Evolutionary conservation across 2,888 invertebrate genomes (phyloP).

Genomic region (Eugnorisma glareosa): DNA sequence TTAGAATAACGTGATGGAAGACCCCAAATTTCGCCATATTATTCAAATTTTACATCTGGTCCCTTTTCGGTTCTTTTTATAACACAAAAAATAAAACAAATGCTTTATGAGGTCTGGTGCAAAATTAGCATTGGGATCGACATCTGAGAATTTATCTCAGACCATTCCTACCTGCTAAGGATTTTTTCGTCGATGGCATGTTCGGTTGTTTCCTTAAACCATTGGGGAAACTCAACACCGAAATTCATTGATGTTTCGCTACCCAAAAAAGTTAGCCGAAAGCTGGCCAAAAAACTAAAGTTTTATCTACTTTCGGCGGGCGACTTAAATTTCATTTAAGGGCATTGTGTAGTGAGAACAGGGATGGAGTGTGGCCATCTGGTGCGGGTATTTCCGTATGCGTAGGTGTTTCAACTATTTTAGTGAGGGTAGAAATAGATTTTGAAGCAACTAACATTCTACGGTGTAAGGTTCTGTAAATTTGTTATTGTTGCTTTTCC

Average conservation of each 20-base stretch:
- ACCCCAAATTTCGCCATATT: conserved; percentile 32
- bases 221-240: conserved; percentile 61
- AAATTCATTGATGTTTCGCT: conserved; percentile 63
- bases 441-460: conserved; percentile 25
- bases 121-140: conserved; percentile 67
- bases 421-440: conserved; percentile 41
- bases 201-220: conserved; percentile 57
- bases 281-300: conserved; percentile 66
- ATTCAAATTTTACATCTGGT: conserved; percentile 50
- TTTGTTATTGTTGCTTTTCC: neutral
- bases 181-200: conserved; percentile 46
- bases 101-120: conserved; percentile 59
- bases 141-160: conserved; percentile 60
- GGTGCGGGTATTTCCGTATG: conserved; percentile 31
- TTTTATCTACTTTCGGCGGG: conserved; percentile 70
- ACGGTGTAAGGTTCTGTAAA: neutral
- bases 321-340: conserved; percentile 75
- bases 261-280: conserved; percentile 62
- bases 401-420: conserved; percentile 44
- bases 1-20: conserved; percentile 5
- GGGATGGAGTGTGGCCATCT: conserved; percentile 52
- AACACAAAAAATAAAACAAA: conserved; percentile 57
- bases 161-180: conserved; percentile 59
- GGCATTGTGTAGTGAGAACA: conserved; percentile 60
- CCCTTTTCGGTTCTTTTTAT: conserved; percentile 38